Evolutionary conservation across 1,140 invertebrate genomes (phyloP), one percentile per base, ranked within the genome.

Genomic region (Dufourea novaeangliae): DNA sequence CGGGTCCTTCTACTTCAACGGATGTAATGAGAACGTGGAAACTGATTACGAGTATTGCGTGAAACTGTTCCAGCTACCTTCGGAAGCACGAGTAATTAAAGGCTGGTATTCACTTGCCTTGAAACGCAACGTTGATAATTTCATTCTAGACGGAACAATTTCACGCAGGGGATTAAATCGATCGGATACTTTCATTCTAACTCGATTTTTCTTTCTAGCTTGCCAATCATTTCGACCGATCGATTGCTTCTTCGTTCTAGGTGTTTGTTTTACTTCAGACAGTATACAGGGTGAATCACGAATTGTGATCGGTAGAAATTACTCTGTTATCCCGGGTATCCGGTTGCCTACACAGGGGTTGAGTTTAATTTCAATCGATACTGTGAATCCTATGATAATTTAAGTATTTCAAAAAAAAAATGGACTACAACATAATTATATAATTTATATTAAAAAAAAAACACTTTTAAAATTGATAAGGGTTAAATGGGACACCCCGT

Each of bases 1-100:
- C 86, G 82, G 70, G 78, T 87, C 83, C 84, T 83, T 84, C 27
- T 32, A 29, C 78, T 85, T 84, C n/a, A 85, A 57, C 39, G 22
- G 56, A 37, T 20, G 27, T 17, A 54, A 27, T 25, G 12, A 7
- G 22, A 27, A 32, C 39, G 27, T 12, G 4, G 22, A 12, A 0
- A 5, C 39, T 22, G 1, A 32, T 27, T 5, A 29, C 20, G 25
- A 22, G 46, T 17, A 32, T n/a, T 11, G 2, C 56, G 25, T 59
- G 70, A 82, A 83, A 74, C 32, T 74, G 39, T 61, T 52, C 71
- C 76, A 41, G 39, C 50, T 29, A 41, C 10, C n/a, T 54, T 41
- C 10, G 2, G 2, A n/a, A 2, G 1, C n/a, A 29, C 54, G 25
- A 56, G 25, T 56, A 6, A 56, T 44, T n/a, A 46, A 46, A 20